These are phyloP conservation scores for Anguilla rostrata DNA, from an alignment of 2,113 vertebrate species.

Conservation along the genomic window DNA sequence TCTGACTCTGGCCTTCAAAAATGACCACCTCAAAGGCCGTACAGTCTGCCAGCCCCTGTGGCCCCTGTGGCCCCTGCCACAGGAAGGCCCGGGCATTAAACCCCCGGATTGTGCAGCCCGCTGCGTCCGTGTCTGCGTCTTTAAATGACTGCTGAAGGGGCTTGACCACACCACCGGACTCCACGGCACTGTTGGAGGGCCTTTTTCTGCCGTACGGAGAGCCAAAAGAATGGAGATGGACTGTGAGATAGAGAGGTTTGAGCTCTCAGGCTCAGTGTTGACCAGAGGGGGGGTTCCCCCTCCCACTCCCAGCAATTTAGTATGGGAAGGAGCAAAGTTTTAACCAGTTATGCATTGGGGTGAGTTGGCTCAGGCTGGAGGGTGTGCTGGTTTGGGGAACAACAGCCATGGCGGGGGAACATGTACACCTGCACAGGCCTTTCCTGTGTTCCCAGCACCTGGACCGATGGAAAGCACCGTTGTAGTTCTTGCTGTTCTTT, in stretches of 20 bases:
- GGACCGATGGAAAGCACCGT: background rate
- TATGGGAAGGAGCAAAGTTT: background rate
- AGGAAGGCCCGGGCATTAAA: background rate
- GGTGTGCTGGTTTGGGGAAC: background rate
- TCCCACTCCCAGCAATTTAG: background rate
- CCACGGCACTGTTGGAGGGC: background rate
- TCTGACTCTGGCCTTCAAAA: background rate
- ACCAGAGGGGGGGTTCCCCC: too few relatives aligned
- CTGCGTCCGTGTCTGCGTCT: background rate
- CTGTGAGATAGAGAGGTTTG: background rate
- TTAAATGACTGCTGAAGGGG: background rate
- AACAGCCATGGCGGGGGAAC: too few relatives aligned
- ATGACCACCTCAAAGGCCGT: background rate
- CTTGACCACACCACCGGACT: too few relatives aligned
- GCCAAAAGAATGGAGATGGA: background rate
- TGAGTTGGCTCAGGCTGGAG: background rate
- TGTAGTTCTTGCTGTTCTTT: conserved; percentile 3
- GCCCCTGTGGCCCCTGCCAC: background rate
- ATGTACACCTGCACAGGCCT: background rate
- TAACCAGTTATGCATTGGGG: background rate
- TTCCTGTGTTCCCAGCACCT: background rate
- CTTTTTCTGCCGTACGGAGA: background rate
- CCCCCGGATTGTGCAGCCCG: background rate
- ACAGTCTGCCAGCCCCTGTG: background rate
- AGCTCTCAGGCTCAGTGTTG: background rate